These are phyloP conservation scores for Epistrophella euchroma DNA, from an alignment of 2,888 invertebrate genomes.

Conservation along the genomic window DNA sequence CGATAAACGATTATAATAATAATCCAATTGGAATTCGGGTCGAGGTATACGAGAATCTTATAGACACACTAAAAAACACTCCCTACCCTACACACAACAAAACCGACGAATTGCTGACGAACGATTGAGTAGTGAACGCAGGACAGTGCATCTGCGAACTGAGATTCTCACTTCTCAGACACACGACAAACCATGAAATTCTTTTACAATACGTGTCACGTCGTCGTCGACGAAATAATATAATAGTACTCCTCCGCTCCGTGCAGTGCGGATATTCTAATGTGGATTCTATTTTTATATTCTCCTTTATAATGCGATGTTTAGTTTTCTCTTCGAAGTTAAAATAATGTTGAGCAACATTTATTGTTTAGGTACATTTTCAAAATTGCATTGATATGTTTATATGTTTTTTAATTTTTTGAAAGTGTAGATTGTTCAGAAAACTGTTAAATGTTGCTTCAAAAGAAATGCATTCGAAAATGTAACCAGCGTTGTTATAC, in stretches of 20 bases:
- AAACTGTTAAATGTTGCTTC: background rate
- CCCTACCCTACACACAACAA: slow-evolving; percentile 51
- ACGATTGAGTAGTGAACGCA: slow-evolving; percentile 70
- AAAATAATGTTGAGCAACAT: slow-evolving; percentile 1
- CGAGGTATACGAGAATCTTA: slow-evolving; percentile 29
- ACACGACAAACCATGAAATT: slow-evolving; percentile 62
- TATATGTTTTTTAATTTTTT: background rate
- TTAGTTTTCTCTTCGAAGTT: slow-evolving; percentile 28
- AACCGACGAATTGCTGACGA: slow-evolving; percentile 60
- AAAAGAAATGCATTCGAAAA: background rate
- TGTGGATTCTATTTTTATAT: slow-evolving; percentile 67
- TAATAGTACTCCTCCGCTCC: slow-evolving; percentile 11
- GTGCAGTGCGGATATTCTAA: slow-evolving; percentile 56
- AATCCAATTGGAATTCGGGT: slow-evolving; percentile 42
- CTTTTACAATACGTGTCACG: slow-evolving; percentile 29
- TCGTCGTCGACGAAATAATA: background rate
- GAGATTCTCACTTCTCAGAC: slow-evolving; percentile 48
- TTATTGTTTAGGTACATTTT: slow-evolving; percentile 36
- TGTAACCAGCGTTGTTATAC: background rate
- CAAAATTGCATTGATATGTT: background rate
- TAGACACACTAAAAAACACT: slow-evolving; percentile 17
- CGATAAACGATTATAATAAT: slow-evolving; percentile 34
- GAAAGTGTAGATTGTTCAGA: slow-evolving; percentile 13
- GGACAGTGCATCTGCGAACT: slow-evolving; percentile 66
- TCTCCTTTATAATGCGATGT: slow-evolving; percentile 43